Conservation (phyloP, 2,797 vertebrate genomes). For the Enoplosus armatus region DNA sequence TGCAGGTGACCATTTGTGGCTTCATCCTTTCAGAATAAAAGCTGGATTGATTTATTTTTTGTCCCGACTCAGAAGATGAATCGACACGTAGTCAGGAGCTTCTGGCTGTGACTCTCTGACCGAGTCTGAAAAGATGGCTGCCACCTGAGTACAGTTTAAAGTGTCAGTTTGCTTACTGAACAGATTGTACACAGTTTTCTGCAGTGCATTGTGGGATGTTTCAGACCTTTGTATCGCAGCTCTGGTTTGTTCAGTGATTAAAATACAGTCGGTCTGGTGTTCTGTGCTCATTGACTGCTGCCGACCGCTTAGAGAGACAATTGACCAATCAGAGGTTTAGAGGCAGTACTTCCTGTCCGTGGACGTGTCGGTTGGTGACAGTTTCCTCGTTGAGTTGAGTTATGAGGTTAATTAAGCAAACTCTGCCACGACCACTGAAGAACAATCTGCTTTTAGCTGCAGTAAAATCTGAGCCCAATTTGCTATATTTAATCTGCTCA, state of each 20-base stretch:
- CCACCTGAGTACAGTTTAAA: no score
- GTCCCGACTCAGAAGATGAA: background rate
- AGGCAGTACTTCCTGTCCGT: background rate
- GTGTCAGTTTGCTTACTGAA: no score
- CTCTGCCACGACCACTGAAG: conserved; percentile 22
- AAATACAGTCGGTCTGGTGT: no score
- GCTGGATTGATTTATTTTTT: background rate
- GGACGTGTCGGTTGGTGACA: background rate
- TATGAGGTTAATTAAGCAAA: conserved; percentile 43
- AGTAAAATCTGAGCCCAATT: conserved; percentile 38
- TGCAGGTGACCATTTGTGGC: background rate
- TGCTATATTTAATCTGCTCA: conserved; percentile 58
- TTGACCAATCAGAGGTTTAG: no score
- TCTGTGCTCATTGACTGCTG: no score
- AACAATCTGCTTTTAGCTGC: conserved; percentile 40
- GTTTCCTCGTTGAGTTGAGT: background rate
- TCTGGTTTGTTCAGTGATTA: no score
- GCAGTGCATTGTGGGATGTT: no score
- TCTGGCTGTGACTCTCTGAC: no score
- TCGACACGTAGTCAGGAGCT: background rate
- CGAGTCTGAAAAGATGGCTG: background rate
- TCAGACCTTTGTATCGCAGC: no score
- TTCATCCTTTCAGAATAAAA: no score
- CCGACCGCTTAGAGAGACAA: no score
- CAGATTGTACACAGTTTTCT: no score